phyloP scores from a whole-genome alignment of 2,113 vertebrate genomes.

The Ornithorhynchus anatinus region DNA sequence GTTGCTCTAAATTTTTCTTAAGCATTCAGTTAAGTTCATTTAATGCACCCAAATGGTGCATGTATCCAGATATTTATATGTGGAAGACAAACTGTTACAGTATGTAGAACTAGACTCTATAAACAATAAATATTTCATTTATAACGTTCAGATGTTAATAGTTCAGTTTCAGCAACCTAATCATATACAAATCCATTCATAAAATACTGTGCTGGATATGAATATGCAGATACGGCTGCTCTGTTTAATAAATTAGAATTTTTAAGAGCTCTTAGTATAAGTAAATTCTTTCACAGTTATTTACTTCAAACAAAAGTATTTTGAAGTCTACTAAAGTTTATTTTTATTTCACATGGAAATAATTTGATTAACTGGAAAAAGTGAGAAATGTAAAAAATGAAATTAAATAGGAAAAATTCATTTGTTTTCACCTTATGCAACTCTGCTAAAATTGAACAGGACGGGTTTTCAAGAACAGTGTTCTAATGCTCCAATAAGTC shows the following conservation, averaged over 20 bases:
- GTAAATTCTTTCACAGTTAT: slow-evolving; percentile 48
- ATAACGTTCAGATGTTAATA: slow-evolving; percentile 52
- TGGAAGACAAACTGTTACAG: slow-evolving; percentile 41
- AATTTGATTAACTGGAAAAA: slow-evolving; percentile 54
- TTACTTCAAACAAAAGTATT: slow-evolving; percentile 54
- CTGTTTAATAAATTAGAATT: slow-evolving; percentile 32
- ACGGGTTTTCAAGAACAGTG: slow-evolving; percentile 45
- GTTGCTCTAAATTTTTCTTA: slow-evolving; percentile 50
- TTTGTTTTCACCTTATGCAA: slow-evolving; percentile 45
- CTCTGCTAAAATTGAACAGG: slow-evolving; percentile 15
- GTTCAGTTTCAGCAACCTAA: slow-evolving; percentile 45
- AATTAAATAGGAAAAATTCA: slow-evolving; percentile 28
- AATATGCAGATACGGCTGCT: slow-evolving; percentile 35
- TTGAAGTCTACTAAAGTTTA: slow-evolving; percentile 40
- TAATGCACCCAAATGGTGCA: slow-evolving; percentile 50
- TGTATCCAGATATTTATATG: slow-evolving; percentile 55
- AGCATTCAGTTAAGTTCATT: slow-evolving; percentile 55
- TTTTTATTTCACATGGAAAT: slow-evolving; percentile 56
- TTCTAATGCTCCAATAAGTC: not conserved
- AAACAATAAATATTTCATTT: slow-evolving; percentile 46
- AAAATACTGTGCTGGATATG: slow-evolving; percentile 35
- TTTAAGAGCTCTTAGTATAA: slow-evolving; percentile 24
- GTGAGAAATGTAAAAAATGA: slow-evolving; percentile 35
- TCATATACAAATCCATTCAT: slow-evolving; percentile 45
- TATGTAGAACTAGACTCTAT: slow-evolving; percentile 49